Evolutionary conservation across 2,797 vertebrate species (phyloP).

Genomic region (Loriculus beryllinus): DNA sequence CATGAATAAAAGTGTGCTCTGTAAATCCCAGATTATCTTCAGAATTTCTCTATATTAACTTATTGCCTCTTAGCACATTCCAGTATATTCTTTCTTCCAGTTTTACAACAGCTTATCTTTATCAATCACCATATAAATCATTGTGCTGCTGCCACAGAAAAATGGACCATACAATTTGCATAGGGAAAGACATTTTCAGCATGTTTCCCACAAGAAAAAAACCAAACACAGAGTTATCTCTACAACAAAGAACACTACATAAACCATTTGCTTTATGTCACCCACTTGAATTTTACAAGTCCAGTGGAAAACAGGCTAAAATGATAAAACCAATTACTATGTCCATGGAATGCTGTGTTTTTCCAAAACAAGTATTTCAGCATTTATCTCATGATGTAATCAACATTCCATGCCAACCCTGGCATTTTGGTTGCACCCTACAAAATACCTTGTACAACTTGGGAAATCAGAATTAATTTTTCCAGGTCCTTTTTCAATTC

Average conservation of each 20-base stretch:
- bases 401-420: background rate
- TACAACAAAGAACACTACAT: background rate
- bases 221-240: background rate
- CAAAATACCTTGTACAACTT: background rate
- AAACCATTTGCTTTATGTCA: background rate
- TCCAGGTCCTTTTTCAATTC: background rate
- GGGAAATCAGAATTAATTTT: background rate
- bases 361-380: background rate
- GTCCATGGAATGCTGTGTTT: background rate
- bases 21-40: background rate
- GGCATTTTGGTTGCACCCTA: background rate
- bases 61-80: background rate
- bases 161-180: background rate
- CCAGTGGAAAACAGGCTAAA: background rate
- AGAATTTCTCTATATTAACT: background rate
- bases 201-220: background rate
- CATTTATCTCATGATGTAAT: background rate
- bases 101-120: background rate
- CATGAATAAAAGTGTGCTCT: background rate
- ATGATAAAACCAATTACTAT: background rate
- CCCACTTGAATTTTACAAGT: background rate
- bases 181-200: background rate
- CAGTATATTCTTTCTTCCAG: background rate
- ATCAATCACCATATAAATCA: background rate
- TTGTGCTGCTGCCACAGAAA: background rate